Evolutionary conservation across 2,888 invertebrate genomes (phyloP), one percentile per base, ranked within the genome.

Genomic region (Prenolepis imparis): DNA sequence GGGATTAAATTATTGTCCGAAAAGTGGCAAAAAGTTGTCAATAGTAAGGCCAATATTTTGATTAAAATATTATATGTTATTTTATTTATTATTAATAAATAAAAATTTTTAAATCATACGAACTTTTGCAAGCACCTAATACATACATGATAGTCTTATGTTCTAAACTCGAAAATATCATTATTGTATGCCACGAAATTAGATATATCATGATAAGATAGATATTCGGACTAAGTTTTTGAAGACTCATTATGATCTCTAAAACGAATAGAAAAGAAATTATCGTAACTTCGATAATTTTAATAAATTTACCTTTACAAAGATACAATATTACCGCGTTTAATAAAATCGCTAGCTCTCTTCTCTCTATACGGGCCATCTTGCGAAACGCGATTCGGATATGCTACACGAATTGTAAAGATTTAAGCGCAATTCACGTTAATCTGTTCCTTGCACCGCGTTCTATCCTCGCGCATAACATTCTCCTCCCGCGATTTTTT

Each of bases 111-210:
- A n/a, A n/a, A n/a, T n/a, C n/a, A n/a, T n/a, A n/a, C n/a, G n/a
- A n/a, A n/a, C n/a, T n/a, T n/a, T n/a, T n/a, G n/a, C n/a, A n/a
- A n/a, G n/a, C n/a, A n/a, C n/a, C n/a, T n/a, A n/a, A n/a, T n/a
- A n/a, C n/a, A n/a, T n/a, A n/a, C n/a, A 78, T n/a, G 72, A 59
- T 28, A 78, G 55, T 36, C 88, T 89, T 83, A 86, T 61, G 84
- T 68, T 67, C 44, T 57, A 18, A 80, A 61, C 39, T 32, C 44
- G 52, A 52, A 70, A 72, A 9, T 28, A 70, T 55, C 36, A 72
- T 57, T 21, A 18, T 85, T 85, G n/a, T 89, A 63, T 68, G 57
- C 55, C 41, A 9, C 55, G 63, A 52, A 5, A 28, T 28, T 28
- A 28, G 28, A 5, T 52, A 0, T 36, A n/a, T 52, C n/a, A 67